Evolutionary conservation across 2,797 vertebrate species (phyloP).

Genomic region (Sebastes elongatus): DNA sequence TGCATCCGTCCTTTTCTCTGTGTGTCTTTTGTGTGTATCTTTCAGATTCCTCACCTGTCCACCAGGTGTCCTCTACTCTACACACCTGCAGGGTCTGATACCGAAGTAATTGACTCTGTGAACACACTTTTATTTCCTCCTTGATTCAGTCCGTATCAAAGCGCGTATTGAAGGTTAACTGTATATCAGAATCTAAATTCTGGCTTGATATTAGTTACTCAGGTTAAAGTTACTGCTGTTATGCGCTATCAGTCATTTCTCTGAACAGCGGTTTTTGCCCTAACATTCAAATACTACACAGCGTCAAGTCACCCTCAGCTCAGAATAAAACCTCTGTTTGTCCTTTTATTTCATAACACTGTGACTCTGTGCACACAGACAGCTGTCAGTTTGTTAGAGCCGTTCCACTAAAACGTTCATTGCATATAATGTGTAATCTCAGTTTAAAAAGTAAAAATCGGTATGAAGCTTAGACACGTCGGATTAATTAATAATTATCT

Average conservation of each 20-base stretch:
- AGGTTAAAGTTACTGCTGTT: neutral
- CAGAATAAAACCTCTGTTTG: neutral
- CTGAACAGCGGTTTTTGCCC: neutral
- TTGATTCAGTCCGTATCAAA: neutral
- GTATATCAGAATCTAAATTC: neutral
- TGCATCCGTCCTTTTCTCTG: neutral
- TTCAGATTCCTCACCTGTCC: constrained; percentile 29
- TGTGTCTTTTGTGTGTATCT: neutral
- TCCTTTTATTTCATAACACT: neutral
- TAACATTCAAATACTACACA: no score
- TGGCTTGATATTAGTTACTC: neutral
- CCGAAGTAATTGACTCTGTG: neutral
- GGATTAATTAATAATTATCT: neutral
- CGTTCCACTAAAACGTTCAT: neutral
- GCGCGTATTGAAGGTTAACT: neutral
- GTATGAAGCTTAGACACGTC: neutral
- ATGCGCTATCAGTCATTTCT: neutral
- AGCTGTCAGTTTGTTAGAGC: neutral
- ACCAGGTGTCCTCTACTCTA: constrained; percentile 19
- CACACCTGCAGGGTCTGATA: constrained; percentile 8
- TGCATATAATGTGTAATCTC: neutral
- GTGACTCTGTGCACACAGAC: neutral
- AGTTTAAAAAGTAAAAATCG: neutral
- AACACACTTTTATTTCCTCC: neutral
- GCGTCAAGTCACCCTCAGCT: neutral